Percentiles rank a stretch among this genome's conserved stretches.
phyloP scores from a whole-genome alignment of 2,888 invertebrate genomes.

The Hydriomena furcata region DNA sequence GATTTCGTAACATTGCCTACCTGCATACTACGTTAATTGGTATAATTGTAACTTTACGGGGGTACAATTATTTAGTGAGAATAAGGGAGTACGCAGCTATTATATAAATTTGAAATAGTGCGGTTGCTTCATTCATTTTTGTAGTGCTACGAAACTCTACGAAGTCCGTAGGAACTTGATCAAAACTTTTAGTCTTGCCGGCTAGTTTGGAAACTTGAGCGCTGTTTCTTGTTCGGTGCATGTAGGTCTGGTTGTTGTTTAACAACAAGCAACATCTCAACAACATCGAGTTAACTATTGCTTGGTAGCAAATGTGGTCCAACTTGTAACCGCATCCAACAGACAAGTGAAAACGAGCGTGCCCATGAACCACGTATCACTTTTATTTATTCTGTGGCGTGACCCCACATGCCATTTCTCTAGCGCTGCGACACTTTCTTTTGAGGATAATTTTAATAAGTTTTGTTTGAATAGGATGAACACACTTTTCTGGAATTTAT shows the following conservation, averaged over 20 bases:
- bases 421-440: constrained; percentile 42
- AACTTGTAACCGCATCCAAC: constrained; percentile 41
- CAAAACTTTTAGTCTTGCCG: constrained; percentile 31
- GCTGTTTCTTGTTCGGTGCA: constrained; percentile 31
- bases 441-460: constrained; percentile 20
- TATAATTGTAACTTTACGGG: not conserved
- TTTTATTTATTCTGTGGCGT: constrained; percentile 32
- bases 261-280: constrained; percentile 32
- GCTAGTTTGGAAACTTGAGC: constrained; percentile 36
- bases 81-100: not conserved
- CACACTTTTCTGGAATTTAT: not conserved
- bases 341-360: constrained; percentile 56
- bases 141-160: constrained; percentile 52
- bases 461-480: constrained; percentile 1
- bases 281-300: constrained; percentile 36
- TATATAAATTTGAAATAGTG: not conserved
- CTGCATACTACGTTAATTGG: constrained; percentile 6
- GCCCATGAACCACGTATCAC: constrained; percentile 37
- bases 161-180: constrained; percentile 45
- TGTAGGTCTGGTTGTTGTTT: constrained; percentile 29
- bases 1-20: constrained; percentile 3
- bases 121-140: constrained; percentile 7
- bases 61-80: not conserved
- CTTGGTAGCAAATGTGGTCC: constrained; percentile 27
- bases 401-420: constrained; percentile 55